These are phyloP conservation scores for Indicator maculatus DNA, from an alignment of 2,113 vertebrate genomes.

Conservation along the genomic window DNA sequence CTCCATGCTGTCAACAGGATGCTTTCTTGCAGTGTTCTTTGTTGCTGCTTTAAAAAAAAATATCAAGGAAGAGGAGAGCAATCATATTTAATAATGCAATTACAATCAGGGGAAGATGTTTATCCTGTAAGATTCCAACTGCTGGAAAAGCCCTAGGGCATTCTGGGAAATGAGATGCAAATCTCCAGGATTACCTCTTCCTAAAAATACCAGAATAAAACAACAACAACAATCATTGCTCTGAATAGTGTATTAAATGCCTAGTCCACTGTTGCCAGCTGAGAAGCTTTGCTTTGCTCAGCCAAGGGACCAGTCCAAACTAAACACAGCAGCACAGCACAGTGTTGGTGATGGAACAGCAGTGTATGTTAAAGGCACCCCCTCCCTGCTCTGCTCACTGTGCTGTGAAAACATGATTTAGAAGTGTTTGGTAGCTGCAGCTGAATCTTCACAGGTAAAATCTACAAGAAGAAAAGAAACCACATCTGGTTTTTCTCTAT, in stretches of 20 bases:
- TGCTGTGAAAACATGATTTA: neutral
- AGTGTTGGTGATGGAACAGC: rapidly evolving
- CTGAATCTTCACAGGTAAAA: neutral
- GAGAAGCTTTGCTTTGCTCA: neutral
- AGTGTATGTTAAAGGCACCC: neutral
- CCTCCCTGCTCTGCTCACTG: rapidly evolving
- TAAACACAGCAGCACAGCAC: rapidly evolving
- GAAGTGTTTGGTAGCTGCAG: neutral
- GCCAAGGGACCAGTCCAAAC: neutral
- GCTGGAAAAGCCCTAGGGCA: conserved; percentile 56
- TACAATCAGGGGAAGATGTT: conserved; percentile 65
- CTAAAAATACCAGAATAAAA: conserved; percentile 49
- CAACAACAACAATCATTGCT: neutral
- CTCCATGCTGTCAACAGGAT: neutral
- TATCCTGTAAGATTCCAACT: conserved; percentile 57
- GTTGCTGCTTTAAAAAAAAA: conserved; percentile 28
- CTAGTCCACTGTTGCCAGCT: neutral
- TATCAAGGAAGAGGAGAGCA: conserved; percentile 46
- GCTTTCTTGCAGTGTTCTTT: conserved; percentile 23
- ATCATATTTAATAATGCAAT: conserved; percentile 70
- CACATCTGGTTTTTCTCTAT: neutral
- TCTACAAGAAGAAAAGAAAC: neutral
- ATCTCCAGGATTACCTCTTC: conserved; percentile 62
- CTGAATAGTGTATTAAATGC: neutral
- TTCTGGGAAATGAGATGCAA: conserved; percentile 65